Base-by-base conservation (phyloP, 2,888 invertebrate genomes). In the Drosophila subsilvestris region DNA sequence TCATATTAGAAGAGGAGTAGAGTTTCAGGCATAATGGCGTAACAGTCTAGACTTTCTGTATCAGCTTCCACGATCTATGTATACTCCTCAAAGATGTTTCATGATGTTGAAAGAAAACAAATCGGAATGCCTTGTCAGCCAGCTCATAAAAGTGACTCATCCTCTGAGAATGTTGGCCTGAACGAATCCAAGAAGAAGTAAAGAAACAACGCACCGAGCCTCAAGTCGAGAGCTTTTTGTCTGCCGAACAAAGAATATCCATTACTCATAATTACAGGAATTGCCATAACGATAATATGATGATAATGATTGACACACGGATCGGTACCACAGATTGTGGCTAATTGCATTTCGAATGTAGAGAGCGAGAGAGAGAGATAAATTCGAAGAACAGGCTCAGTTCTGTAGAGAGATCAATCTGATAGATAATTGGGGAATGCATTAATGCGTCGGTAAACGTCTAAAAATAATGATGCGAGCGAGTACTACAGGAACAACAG, bases 231-330 rank as follows among this genome's bases (percentile, higher is more conserved):
- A 17, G 43, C 3, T 51, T 67, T 48, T 32, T 32, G 3, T 32
- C 14, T 18, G 51, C 43, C 47, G 32, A 27, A 51, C 70, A 61
- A 51, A 42, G 47, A 51, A 45, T 67, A 68, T 68, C 57, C 67
- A 70, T 70, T 70, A 70, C 70, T 70, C 70, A 70, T 71, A 70
- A 70, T 62, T 51, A 56, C 72, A 62, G 70, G 72, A 25, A 71
- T 67, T 43, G 51, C 32, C 50, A 22, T 57, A 27, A 49, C 37
- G 68, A n/a, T 32, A 12, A 32, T 32, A 32, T 37, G 20, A 61
- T 51, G 47, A 55, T 61, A 49, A 56, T 71, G 56, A 70, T 70
- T 70, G 70, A 53, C 70, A 57, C 56, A 62, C 62, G 62, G 14
- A 70, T 71, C 61, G 56, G 56, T 44, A 45, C 18, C 25, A 61